Conservation (phyloP, 1,140 invertebrate genomes). For the Drosophila asahinai region DNA sequence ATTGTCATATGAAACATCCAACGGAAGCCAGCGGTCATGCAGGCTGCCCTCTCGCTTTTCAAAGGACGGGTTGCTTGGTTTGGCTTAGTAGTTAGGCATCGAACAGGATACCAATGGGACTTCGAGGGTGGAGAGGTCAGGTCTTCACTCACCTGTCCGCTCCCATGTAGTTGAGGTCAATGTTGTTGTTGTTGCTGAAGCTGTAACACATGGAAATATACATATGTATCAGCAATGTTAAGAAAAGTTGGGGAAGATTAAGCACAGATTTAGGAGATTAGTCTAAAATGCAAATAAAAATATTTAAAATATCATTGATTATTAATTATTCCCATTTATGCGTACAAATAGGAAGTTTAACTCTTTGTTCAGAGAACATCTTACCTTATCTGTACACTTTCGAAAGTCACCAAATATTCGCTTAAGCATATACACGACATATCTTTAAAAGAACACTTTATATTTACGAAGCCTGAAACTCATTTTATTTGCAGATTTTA, state of each 20-base stretch:
- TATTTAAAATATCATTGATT: too few relatives aligned
- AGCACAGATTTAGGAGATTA: too few relatives aligned
- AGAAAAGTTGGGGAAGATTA: too few relatives aligned
- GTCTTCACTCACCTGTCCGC: conserved; percentile 14
- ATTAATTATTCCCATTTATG: too few relatives aligned
- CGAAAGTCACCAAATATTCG: neutral
- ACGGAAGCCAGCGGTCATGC: conserved; percentile 40
- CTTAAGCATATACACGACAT: neutral
- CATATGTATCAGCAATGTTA: too few relatives aligned
- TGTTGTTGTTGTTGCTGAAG: neutral
- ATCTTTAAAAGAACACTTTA: conserved; percentile 7
- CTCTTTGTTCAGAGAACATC: neutral
- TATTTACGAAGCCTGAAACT: conserved; percentile 19
- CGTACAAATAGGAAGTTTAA: too few relatives aligned
- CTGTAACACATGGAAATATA: too few relatives aligned
- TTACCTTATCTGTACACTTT: too few relatives aligned
- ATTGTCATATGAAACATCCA: conserved; percentile 53
- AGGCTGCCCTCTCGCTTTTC: conserved; percentile 33
- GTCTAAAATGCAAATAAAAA: neutral
- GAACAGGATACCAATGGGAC: conserved; percentile 15
- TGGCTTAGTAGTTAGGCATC: conserved; percentile 46
- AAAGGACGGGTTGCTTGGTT: conserved; percentile 22
- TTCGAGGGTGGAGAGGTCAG: conserved; percentile 9
- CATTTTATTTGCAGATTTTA: conserved; percentile 79
- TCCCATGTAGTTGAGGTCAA: conserved; percentile 17